Evolutionary conservation across 2,888 invertebrate species (phyloP).

Genomic region (Steinernema hermaphroditum): DNA sequence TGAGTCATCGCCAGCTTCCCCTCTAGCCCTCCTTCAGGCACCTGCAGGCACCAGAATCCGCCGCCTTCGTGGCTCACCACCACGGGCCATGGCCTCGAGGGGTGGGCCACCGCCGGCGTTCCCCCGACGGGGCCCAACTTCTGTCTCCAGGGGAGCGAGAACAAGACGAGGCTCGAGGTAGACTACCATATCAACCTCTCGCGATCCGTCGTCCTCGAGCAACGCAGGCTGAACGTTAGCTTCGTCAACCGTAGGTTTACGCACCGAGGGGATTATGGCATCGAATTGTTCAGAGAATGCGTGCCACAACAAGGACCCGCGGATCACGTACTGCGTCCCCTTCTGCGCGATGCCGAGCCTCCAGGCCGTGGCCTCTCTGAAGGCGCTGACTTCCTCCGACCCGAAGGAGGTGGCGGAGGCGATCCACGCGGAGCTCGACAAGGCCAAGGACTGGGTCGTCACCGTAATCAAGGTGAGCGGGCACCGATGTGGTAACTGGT

Average conservation of each 20-base stretch:
- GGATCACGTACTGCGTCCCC: constrained; percentile 3
- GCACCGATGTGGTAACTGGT: not conserved
- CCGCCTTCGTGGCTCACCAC: constrained; percentile 27
- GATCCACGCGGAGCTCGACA: not conserved
- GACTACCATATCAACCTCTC: constrained; percentile 26
- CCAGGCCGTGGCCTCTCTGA: not conserved
- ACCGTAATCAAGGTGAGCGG: constrained; percentile 2
- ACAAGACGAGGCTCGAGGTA: not conserved
- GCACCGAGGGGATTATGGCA: too few relatives aligned
- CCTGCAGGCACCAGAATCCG: not conserved
- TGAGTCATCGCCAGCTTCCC: not conserved
- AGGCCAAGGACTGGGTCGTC: not conserved
- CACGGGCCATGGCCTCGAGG: constrained; percentile 7
- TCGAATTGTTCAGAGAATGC: not conserved
- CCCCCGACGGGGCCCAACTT: constrained; percentile 25
- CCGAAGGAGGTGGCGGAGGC: constrained; percentile 3
- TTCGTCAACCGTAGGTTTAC: not conserved
- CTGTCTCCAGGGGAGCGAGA: constrained; percentile 22
- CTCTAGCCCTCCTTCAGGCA: not conserved
- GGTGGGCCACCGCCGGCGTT: constrained; percentile 22
- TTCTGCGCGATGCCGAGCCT: constrained; percentile 14
- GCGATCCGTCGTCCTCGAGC: not conserved
- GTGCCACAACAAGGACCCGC: not conserved
- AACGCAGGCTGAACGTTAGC: not conserved
- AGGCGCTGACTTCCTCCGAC: not conserved